These are phyloP conservation scores for Machimus atricapillus DNA, from an alignment of 2,888 invertebrate species.

Conservation along the genomic window DNA sequence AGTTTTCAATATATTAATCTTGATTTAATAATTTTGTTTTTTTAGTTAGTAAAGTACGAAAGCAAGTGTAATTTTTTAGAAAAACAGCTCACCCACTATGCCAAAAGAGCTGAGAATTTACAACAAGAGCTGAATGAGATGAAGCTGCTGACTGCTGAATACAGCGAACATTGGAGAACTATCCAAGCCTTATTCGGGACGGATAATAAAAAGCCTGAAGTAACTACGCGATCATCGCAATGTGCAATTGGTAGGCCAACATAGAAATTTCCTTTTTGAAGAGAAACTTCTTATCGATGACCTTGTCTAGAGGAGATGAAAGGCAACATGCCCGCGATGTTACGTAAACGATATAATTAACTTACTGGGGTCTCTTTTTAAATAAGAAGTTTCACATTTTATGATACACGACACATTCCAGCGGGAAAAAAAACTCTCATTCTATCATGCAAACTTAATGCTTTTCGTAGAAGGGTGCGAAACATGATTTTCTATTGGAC, in stretches of 20 bases:
- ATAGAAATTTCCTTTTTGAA: background rate
- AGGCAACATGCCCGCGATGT: no score
- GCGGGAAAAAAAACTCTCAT: no score
- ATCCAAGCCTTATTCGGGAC: constrained; percentile 56
- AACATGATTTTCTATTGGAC: no score
- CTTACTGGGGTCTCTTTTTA: no score
- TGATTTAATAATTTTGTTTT: background rate
- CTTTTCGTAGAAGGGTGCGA: no score
- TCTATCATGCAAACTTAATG: no score
- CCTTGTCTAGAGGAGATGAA: no score
- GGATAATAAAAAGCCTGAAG: background rate
- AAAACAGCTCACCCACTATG: constrained; percentile 53
- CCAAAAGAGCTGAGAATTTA: constrained; percentile 52
- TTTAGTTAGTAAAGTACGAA: constrained; percentile 57
- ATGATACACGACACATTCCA: no score
- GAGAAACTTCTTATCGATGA: no score
- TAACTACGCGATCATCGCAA: constrained; percentile 44
- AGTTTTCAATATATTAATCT: background rate
- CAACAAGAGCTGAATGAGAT: constrained; percentile 54
- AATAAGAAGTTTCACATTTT: no score
- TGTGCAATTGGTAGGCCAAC: constrained; percentile 43
- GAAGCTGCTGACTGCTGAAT: constrained; percentile 54
- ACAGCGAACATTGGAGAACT: constrained; percentile 60
- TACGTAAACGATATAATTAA: no score
- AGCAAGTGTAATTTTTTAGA: constrained; percentile 56